phyloP scores from a whole-genome alignment of 2,113 vertebrate species.

The Tychaedon coryphoeus region DNA sequence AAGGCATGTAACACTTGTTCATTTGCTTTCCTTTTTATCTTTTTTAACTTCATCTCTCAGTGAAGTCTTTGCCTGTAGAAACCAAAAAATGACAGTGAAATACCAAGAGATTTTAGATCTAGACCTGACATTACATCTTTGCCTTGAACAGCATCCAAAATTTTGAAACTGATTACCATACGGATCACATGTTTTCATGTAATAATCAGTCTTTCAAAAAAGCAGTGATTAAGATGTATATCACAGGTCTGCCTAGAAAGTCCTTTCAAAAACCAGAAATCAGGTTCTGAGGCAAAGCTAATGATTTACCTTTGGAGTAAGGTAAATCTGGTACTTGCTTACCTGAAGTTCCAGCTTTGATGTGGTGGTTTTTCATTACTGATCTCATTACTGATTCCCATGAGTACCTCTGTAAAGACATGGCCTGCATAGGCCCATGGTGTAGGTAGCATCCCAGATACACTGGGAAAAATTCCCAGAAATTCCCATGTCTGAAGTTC shows the following conservation, averaged over 20 bases:
- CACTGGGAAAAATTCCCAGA: background rate
- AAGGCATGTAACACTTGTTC: background rate
- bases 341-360: background rate
- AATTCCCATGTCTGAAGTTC: background rate
- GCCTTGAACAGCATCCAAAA: background rate
- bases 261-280: background rate
- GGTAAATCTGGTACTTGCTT: background rate
- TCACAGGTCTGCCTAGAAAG: background rate
- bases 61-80: background rate
- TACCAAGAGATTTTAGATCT: background rate
- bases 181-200: background rate
- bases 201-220: background rate
- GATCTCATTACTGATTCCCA: background rate
- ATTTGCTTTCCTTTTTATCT: background rate
- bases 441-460: background rate
- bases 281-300: background rate
- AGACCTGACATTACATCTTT: background rate
- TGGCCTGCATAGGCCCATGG: background rate
- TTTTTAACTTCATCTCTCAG: background rate
- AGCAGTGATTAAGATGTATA: background rate
- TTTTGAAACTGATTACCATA: background rate
- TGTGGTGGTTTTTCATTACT: background rate
- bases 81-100: background rate
- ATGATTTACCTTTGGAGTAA: background rate
- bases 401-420: background rate